Percentiles rank a stretch among this genome's conserved stretches.
These are phyloP conservation scores for Hymenochirus boettgeri DNA, from an alignment of 2,113 vertebrate species.

Conservation along the genomic window DNA sequence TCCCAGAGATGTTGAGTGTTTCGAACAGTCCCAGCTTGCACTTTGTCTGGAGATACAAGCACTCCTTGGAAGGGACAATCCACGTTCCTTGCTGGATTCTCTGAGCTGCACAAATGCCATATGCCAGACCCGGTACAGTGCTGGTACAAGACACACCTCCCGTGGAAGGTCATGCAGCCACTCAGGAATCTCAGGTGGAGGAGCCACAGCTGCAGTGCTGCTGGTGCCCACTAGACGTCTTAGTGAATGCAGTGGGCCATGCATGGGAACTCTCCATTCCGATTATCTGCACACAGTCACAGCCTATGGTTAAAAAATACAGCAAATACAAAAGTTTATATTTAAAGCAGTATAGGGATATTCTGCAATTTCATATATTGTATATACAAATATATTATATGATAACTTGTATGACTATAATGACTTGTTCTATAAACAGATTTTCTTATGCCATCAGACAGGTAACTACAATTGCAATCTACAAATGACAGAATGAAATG, in stretches of 20 bases:
- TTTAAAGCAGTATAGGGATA: too few relatives aligned
- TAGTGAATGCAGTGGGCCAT: conserved; percentile 92
- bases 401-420: too few relatives aligned
- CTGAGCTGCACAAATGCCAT: conserved; percentile 92
- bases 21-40: conserved; percentile 72
- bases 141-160: conserved; percentile 97
- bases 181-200: conserved; percentile 87
- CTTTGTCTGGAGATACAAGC: conserved; percentile 81
- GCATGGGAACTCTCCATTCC: conserved; percentile 96
- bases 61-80: conserved; percentile 93
- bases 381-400: too few relatives aligned
- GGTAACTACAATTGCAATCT: too few relatives aligned
- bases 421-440: too few relatives aligned
- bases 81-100: conserved; percentile 95
- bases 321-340: too few relatives aligned
- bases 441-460: too few relatives aligned
- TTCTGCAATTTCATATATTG: too few relatives aligned
- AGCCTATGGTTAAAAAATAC: too few relatives aligned
- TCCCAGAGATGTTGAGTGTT: conserved; percentile 97
- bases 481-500: too few relatives aligned
- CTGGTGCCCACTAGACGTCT: conserved; percentile 91
- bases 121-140: conserved; percentile 90
- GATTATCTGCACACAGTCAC: conserved; percentile 97
- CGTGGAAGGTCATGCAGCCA: conserved; percentile 93
- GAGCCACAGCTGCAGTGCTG: conserved; percentile 68